These are phyloP conservation scores for Gnathonemus echidnorhynchus DNA, from an alignment of 2,113 vertebrate genomes.

Conservation along the genomic window DNA sequence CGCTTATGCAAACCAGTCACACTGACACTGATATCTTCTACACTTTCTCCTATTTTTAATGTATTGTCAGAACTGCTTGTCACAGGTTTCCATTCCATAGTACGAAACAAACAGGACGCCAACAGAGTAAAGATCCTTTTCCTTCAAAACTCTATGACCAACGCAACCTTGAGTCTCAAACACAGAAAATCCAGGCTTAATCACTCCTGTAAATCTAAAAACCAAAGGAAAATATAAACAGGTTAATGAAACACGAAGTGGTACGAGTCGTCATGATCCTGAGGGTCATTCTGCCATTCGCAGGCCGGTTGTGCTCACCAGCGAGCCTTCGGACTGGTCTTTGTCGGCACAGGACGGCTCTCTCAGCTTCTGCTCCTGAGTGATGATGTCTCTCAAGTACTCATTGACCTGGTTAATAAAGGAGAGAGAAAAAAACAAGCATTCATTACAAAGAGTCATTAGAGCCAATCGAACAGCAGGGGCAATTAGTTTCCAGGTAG, in stretches of 20 bases:
- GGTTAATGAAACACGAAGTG: not conserved
- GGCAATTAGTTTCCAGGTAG: not conserved
- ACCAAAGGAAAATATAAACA: not conserved
- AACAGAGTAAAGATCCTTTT: not conserved
- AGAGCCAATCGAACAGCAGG: not conserved
- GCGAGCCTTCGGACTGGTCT: slow-evolving; percentile 66
- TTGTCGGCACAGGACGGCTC: slow-evolving; percentile 50
- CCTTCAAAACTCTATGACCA: not conserved
- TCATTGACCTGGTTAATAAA: slow-evolving; percentile 74
- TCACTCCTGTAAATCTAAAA: not conserved
- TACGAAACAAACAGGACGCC: not conserved
- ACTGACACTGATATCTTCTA: not conserved
- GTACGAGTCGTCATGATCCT: not conserved
- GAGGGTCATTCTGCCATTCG: not conserved
- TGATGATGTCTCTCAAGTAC: slow-evolving; percentile 83
- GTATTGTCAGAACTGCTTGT: not conserved
- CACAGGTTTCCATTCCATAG: not conserved
- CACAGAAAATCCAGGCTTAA: not conserved
- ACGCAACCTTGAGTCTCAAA: not conserved
- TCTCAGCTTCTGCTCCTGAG: slow-evolving; percentile 79
- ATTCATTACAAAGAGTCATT: not conserved
- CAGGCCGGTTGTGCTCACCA: slow-evolving; percentile 56
- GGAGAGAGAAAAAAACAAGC: not conserved
- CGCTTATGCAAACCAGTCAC: not conserved
- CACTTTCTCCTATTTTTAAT: not conserved